A percentile compares a stretch with the other conserved stretches of the same genome.
Evolutionary conservation across 2,888 invertebrate species (phyloP).

Genomic region (Cataglyphis altisquamis): DNA sequence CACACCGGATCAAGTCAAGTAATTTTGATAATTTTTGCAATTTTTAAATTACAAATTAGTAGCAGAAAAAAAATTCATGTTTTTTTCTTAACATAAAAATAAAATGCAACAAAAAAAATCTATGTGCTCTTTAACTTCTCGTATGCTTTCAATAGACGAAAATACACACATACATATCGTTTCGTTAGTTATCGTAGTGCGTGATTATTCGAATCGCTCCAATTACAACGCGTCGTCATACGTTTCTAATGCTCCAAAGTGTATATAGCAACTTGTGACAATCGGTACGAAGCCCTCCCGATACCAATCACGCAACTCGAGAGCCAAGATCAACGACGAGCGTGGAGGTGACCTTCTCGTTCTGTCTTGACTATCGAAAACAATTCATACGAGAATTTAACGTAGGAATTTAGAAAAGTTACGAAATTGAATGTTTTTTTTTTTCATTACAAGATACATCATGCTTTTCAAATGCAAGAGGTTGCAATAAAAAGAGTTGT

Average conservation of each 20-base stretch:
- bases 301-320: conserved; percentile 18
- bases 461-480: conserved; percentile 24
- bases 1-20: background rate
- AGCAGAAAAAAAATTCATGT: background rate
- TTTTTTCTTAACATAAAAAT: background rate
- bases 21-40: conserved; percentile 14
- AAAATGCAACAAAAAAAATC: conserved; percentile 12
- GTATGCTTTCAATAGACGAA: conserved; percentile 23
- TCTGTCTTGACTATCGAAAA: conserved; percentile 45
- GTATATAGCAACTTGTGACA: conserved; percentile 26
- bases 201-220: conserved; percentile 28
- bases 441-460: conserved; percentile 34
- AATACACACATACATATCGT: conserved; percentile 12
- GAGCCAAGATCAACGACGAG: conserved; percentile 36
- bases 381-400: conserved; percentile 64
- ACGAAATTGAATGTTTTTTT: conserved; percentile 22
- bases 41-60: background rate
- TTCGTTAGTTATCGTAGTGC: conserved; percentile 1
- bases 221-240: conserved; percentile 41
- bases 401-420: conserved; percentile 66
- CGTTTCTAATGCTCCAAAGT: conserved; percentile 34
- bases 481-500: conserved; percentile 16
- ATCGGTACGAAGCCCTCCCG: conserved; percentile 27
- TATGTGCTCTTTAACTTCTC: conserved; percentile 10
- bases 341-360: background rate